Percentiles rank a stretch among this genome's conserved stretches.
These are phyloP conservation scores for Agonopterix alstromeriana DNA, from an alignment of 2,888 invertebrate genomes.

Conservation along the genomic window DNA sequence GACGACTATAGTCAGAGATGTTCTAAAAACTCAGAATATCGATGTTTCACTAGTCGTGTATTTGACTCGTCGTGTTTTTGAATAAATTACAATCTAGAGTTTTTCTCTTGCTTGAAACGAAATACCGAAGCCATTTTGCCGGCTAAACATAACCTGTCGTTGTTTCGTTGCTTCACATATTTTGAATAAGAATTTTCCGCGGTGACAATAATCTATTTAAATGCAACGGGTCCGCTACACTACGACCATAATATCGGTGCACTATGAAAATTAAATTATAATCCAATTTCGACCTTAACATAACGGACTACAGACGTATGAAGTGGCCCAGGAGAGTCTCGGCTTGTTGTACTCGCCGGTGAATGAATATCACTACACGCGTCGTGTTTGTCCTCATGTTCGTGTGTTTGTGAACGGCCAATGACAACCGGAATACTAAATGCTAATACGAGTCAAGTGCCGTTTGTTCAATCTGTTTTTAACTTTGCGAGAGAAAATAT, in stretches of 20 bases:
- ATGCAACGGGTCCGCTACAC: not conserved
- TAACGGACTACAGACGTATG: too few species aligned
- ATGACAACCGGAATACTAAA: slow-evolving; percentile 15
- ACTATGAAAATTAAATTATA: too few species aligned
- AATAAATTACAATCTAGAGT: too few species aligned
- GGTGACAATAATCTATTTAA: not conserved
- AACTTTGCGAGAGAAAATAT: not conserved
- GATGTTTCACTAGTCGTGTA: too few species aligned
- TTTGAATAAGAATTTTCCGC: not conserved
- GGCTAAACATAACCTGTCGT: not conserved
- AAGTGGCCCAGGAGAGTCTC: not conserved
- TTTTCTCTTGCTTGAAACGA: too few species aligned
- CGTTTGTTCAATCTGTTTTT: not conserved
- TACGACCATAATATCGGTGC: too few species aligned
- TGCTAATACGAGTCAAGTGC: slow-evolving; percentile 7
- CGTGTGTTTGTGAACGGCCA: too few species aligned
- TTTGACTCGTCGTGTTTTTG: too few species aligned
- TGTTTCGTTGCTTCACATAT: not conserved
- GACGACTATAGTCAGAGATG: too few species aligned
- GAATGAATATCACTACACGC: slow-evolving; percentile 6
- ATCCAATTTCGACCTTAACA: too few species aligned
- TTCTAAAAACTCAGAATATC: too few species aligned
- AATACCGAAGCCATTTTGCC: too few species aligned
- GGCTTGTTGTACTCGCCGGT: not conserved
- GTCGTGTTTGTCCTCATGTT: slow-evolving; percentile 11